phyloP scores from a whole-genome alignment of 35 echinoderm and acorn worm species.

The Apostichopus californicus region DNA sequence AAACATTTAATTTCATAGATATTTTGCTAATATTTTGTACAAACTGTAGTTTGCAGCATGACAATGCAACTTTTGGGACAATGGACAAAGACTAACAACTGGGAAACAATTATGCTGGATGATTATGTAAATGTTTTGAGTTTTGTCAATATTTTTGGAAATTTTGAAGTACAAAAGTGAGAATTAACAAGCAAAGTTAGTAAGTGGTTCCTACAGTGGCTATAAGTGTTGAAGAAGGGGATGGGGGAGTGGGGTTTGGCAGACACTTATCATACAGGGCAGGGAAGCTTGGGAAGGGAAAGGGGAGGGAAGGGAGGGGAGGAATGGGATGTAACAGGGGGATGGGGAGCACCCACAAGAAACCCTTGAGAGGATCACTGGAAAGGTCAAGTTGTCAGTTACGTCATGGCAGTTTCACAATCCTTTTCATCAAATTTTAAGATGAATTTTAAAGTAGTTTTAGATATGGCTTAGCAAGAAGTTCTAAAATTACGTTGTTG shows the following conservation, averaged over 20 bases:
- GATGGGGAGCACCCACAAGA: background rate
- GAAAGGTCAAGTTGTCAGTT: background rate
- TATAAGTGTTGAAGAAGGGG: background rate
- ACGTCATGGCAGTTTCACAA: background rate
- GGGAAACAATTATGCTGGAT: too few relatives aligned
- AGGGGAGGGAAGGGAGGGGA: background rate
- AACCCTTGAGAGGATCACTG: background rate
- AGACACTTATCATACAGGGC: background rate
- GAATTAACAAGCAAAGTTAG: too few relatives aligned
- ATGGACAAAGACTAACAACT: too few relatives aligned
- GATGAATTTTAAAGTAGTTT: background rate
- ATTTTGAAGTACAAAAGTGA: too few relatives aligned
- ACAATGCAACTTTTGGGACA: too few relatives aligned
- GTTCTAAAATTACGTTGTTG: background rate
- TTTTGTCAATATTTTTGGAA: too few relatives aligned
- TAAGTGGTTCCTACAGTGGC: too few relatives aligned
- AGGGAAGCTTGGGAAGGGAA: background rate
- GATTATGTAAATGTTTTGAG: too few relatives aligned
- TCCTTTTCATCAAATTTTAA: background rate
- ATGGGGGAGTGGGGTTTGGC: background rate
- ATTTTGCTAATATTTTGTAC: too few relatives aligned
- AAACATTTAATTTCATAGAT: too few relatives aligned
- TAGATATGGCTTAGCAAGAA: conserved; percentile 25
- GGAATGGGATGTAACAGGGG: background rate
- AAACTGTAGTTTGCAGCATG: too few relatives aligned